Evolutionary conservation across 2,797 vertebrate species (phyloP).

Genomic region (Macropus fuliginosus): DNA sequence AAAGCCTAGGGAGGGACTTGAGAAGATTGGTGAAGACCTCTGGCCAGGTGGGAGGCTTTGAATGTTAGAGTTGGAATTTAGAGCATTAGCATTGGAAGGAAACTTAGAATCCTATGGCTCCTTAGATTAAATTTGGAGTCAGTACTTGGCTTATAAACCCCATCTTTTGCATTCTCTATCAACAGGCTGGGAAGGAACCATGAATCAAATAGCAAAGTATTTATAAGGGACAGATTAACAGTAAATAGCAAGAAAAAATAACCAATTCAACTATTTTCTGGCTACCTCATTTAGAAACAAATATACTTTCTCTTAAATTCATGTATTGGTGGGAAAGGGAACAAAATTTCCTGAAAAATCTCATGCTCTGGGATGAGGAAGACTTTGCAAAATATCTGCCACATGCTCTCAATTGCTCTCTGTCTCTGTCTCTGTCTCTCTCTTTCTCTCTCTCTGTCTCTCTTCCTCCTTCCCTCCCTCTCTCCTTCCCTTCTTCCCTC

Average conservation of each 20-base stretch:
- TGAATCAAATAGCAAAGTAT: not conserved
- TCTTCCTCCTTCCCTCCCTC: not conserved
- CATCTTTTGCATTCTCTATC: not conserved
- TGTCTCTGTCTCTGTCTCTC: slow-evolving; percentile 64
- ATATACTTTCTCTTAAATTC: not conserved
- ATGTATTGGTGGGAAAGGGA: not conserved
- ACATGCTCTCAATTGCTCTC: not conserved
- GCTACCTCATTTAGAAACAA: not conserved
- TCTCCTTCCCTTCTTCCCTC: too few relatives aligned
- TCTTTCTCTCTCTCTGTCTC: slow-evolving; percentile 15
- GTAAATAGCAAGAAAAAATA: not conserved
- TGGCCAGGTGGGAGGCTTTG: not conserved
- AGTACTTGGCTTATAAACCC: not conserved
- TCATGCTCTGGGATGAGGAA: not conserved
- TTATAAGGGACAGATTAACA: not conserved
- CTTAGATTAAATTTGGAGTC: not conserved
- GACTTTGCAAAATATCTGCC: not conserved
- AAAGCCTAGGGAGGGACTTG: not conserved
- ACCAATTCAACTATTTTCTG: not conserved
- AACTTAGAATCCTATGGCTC: not conserved
- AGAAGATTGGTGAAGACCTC: not conserved
- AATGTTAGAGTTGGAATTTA: not conserved
- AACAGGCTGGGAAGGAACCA: not conserved
- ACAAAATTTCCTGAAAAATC: not conserved
- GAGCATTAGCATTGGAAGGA: not conserved